Conservation (phyloP, 2,113 vertebrate genomes). For the Holacanthus passer region DNA sequence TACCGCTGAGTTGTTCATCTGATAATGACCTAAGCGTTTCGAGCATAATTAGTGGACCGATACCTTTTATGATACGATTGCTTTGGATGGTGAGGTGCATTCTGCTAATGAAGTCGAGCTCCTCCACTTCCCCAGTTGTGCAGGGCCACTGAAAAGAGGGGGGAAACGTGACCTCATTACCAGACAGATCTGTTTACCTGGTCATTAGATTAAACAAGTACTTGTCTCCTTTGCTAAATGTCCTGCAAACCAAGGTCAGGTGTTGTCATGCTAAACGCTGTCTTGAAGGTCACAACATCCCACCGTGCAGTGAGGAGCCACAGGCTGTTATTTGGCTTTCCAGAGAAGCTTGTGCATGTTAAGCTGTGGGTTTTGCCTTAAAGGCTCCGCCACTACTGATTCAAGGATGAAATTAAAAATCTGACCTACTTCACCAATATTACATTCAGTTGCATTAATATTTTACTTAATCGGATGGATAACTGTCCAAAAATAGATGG, state of each 20-base stretch:
- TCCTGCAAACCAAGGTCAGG: constrained; percentile 45
- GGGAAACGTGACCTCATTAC: constrained; percentile 66
- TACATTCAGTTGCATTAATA: not conserved
- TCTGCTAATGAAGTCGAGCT: constrained; percentile 41
- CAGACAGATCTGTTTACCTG: constrained; percentile 52
- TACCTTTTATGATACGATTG: constrained; percentile 25
- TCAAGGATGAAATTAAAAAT: constrained; percentile 33
- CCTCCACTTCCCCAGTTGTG: constrained; percentile 23
- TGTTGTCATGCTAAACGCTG: constrained; percentile 26
- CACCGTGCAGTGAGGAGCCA: not conserved
- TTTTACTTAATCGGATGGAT: not conserved
- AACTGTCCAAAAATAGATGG: not conserved
- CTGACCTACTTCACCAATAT: constrained; percentile 12
- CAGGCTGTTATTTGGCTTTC: constrained; percentile 21
- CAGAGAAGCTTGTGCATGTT: constrained; percentile 26
- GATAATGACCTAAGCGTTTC: not conserved
- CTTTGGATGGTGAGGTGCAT: constrained; percentile 3
- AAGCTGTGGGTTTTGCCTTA: constrained; percentile 24
- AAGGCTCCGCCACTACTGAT: constrained; percentile 11
- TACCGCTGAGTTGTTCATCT: not conserved
- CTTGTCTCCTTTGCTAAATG: constrained; percentile 58
- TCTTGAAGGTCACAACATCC: constrained; percentile 4
- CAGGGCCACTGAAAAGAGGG: constrained; percentile 27
- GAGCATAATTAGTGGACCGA: not conserved
- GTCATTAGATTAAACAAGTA: constrained; percentile 69